A percentile compares a stretch with the other conserved stretches of the same genome.
These are phyloP conservation scores for Lissonota sp. DNA, from an alignment of 2,888 invertebrate genomes.

Conservation along the genomic window DNA sequence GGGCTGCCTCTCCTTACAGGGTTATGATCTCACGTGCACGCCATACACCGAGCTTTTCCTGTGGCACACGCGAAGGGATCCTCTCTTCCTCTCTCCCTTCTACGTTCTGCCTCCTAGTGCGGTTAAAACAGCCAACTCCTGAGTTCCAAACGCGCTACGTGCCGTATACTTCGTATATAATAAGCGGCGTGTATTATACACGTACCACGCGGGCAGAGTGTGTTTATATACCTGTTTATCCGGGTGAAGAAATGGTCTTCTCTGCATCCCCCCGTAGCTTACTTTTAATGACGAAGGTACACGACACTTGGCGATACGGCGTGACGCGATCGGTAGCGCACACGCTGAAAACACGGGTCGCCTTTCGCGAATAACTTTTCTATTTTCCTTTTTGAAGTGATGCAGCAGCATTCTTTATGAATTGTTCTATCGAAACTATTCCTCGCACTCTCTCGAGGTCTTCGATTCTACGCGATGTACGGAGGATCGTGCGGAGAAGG, in stretches of 20 bases:
- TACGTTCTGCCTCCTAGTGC: slow-evolving; percentile 21
- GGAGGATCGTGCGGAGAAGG: slow-evolving; percentile 30
- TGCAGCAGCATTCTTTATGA: slow-evolving; percentile 66
- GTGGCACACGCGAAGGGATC: slow-evolving; percentile 58
- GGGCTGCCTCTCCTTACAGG: slow-evolving; percentile 67
- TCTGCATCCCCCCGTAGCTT: slow-evolving; percentile 35
- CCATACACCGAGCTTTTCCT: slow-evolving; percentile 60
- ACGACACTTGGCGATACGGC: slow-evolving; percentile 36
- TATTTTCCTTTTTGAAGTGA: no score
- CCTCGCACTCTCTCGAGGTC: slow-evolving; percentile 20
- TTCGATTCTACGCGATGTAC: background rate
- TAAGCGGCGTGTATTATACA: no score
- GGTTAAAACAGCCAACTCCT: slow-evolving; percentile 53
- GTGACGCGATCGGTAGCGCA: slow-evolving; percentile 56
- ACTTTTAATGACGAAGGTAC: slow-evolving; percentile 64
- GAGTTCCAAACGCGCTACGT: slow-evolving; percentile 48
- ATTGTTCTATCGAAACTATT: slow-evolving; percentile 61
- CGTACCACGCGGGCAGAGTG: no score
- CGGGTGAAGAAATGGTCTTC: slow-evolving; percentile 29
- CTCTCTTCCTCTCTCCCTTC: slow-evolving; percentile 27
- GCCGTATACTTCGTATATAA: slow-evolving; percentile 25
- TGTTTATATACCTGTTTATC: slow-evolving; percentile 9
- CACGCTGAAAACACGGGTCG: no score
- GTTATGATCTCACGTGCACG: slow-evolving; percentile 70
- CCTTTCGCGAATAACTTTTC: no score